phyloP scores from a whole-genome alignment of 2,888 invertebrate species.

The Rhingia campestris region DNA sequence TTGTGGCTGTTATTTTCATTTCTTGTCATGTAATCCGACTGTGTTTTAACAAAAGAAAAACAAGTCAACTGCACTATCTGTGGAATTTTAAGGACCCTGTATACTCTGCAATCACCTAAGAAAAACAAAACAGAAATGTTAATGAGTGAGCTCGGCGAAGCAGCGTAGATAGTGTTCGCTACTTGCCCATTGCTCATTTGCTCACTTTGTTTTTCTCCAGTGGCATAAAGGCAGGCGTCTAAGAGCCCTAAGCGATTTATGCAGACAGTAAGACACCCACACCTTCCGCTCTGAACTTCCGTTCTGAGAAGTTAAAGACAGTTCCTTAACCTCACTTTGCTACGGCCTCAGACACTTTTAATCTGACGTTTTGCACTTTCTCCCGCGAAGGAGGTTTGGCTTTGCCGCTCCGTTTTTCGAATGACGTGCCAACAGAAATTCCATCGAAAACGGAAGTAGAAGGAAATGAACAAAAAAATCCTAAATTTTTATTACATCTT shows the following conservation, averaged over 20 bases:
- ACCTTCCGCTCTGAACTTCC: slow-evolving; percentile 53
- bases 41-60: slow-evolving; percentile 52
- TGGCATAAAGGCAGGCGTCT: slow-evolving; percentile 46
- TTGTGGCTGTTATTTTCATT: slow-evolving; percentile 43
- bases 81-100: slow-evolving; percentile 38
- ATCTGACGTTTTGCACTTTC: slow-evolving; percentile 68
- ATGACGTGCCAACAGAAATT: slow-evolving; percentile 42
- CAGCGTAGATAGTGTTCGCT: slow-evolving; percentile 29
- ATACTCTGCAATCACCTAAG: not conserved
- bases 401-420: slow-evolving; percentile 15
- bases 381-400: slow-evolving; percentile 10
- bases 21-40: slow-evolving; percentile 62
- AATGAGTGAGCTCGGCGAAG: slow-evolving; percentile 26
- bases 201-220: slow-evolving; percentile 41
- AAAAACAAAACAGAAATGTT: slow-evolving; percentile 16
- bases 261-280: slow-evolving; percentile 43
- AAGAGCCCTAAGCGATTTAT: slow-evolving; percentile 59
- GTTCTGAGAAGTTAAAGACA: slow-evolving; percentile 62
- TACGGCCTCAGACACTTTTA: slow-evolving; percentile 57
- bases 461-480: slow-evolving; percentile 21
- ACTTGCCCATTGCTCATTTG: slow-evolving; percentile 57
- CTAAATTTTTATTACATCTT: slow-evolving; percentile 58
- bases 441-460: slow-evolving; percentile 15
- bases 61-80: slow-evolving; percentile 33
- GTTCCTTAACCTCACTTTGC: slow-evolving; percentile 70